These are phyloP conservation scores for Oreohelix idahoensis DNA, from an alignment of 1,140 invertebrate genomes.

Conservation along the genomic window DNA sequence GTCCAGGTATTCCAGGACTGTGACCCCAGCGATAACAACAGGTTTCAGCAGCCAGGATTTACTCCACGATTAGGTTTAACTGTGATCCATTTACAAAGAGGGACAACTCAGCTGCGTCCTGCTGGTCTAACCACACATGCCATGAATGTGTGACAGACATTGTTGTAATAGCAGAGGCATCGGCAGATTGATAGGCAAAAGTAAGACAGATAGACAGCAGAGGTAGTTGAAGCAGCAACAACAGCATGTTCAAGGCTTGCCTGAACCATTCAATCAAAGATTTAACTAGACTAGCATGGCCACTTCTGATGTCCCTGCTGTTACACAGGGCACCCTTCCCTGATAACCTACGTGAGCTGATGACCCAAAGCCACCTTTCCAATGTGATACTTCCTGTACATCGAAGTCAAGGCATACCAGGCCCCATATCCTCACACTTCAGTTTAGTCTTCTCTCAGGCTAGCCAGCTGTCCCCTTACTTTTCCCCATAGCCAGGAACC, in stretches of 20 bases:
- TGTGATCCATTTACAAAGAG: neutral
- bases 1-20: neutral
- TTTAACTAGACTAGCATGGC: slow-evolving; percentile 20
- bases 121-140: neutral
- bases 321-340: slow-evolving; percentile 68
- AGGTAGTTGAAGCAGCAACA: slow-evolving; percentile 31
- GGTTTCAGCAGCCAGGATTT: neutral
- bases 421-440: slow-evolving; percentile 67
- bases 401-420: slow-evolving; percentile 65
- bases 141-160: slow-evolving; percentile 5
- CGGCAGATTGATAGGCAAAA: slow-evolving; percentile 19
- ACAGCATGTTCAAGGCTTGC: slow-evolving; percentile 7
- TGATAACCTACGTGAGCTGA: slow-evolving; percentile 83
- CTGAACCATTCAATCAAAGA: slow-evolving; percentile 17
- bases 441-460: slow-evolving; percentile 41
- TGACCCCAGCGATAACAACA: neutral
- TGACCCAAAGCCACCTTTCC: slow-evolving; percentile 85
- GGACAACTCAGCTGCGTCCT: neutral
- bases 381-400: slow-evolving; percentile 82
- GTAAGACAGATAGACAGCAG: neutral
- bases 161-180: slow-evolving; percentile 22
- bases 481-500: slow-evolving; percentile 42
- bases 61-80: neutral
- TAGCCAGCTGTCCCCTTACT: slow-evolving; percentile 62
- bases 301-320: neutral